Base-by-base conservation (phyloP, 2,797 vertebrate genomes). In the Poecilia gillii region DNA sequence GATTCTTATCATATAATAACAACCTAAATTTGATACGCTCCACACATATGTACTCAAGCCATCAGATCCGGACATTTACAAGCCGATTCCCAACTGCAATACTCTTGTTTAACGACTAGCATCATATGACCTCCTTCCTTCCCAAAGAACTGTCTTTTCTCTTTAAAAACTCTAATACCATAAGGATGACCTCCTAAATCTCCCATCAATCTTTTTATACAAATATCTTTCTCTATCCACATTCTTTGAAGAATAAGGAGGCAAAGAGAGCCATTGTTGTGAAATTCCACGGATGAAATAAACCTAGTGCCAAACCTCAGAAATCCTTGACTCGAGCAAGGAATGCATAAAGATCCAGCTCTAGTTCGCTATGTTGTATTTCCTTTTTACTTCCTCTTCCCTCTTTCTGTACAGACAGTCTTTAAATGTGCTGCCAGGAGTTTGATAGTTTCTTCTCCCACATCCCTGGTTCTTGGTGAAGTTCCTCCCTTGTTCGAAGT, bases 231-330 rank as follows among this genome's bases (percentile, higher is more conserved):
- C 76, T 64, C 73, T 83, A 81, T 74, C 68, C 87, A 68, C 49
- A 75, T 47, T 43, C 80, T 85, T 43, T 80, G 70, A 87, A 80
- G 88, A 87, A 78, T 57, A 76, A 73, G 66, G 77, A 57, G 73
- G 68, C 76, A 77, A 81, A 81, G 68, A 66, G 73, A 87, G 88
- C 66, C 33, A 45, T 74, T 76, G 75, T 81, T 80, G 77, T 83
- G 80, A 84, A 90, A 87, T 88, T 82, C 33, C 84, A 85, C 66
- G 87, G 87, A 81, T 90, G 83, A 89, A 92, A 93, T 92, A 90
- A 90, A 91, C 94, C 88, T 84, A 74, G 87, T 46, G 92, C 86
- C 93, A 93, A 95, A 93, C 94, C 93, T 93, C 90, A 92, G 83
- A 90, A 87, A 93, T 92, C 90, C 81, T 81, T 81, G 79, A 91